phyloP scores from a whole-genome alignment of 2,888 invertebrate genomes.

The Polydrusus cervinus region DNA sequence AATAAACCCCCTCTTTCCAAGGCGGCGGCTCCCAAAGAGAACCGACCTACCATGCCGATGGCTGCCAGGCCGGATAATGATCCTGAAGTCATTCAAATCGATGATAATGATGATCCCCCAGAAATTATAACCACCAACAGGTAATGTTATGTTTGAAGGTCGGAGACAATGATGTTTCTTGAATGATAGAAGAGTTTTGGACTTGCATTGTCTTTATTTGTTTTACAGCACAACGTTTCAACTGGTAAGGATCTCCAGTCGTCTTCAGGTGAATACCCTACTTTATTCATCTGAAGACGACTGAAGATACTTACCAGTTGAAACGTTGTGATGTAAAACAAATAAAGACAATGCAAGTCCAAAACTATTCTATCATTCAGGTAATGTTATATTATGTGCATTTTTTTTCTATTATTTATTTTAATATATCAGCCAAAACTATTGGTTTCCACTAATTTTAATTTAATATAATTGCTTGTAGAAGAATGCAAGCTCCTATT shows the following conservation, averaged over 20 bases:
- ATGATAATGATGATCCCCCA: constrained; percentile 64
- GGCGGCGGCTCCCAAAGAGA: constrained; percentile 32
- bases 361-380: too few relatives aligned
- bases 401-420: too few relatives aligned
- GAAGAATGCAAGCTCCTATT: background rate
- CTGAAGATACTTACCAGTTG: too few relatives aligned
- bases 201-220: too few relatives aligned
- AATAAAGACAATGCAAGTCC: too few relatives aligned
- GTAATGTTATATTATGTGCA: too few relatives aligned
- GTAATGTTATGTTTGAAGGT: background rate
- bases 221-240: too few relatives aligned
- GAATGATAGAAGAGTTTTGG: too few relatives aligned
- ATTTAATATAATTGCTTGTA: background rate
- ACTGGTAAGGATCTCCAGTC: too few relatives aligned
- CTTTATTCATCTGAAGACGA: too few relatives aligned
- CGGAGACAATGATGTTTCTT: background rate
- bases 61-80: constrained; percentile 67
- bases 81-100: constrained; percentile 65
- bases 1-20: constrained; percentile 43
- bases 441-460: background rate
- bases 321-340: too few relatives aligned
- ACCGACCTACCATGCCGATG: constrained; percentile 63
- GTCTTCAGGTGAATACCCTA: too few relatives aligned
- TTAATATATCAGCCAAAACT: background rate
- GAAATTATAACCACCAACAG: constrained; percentile 21